Percentiles rank a stretch among this genome's conserved stretches.
These are phyloP conservation scores for Galerucella calmariensis DNA, from an alignment of 2,888 invertebrate genomes.

Conservation along the genomic window DNA sequence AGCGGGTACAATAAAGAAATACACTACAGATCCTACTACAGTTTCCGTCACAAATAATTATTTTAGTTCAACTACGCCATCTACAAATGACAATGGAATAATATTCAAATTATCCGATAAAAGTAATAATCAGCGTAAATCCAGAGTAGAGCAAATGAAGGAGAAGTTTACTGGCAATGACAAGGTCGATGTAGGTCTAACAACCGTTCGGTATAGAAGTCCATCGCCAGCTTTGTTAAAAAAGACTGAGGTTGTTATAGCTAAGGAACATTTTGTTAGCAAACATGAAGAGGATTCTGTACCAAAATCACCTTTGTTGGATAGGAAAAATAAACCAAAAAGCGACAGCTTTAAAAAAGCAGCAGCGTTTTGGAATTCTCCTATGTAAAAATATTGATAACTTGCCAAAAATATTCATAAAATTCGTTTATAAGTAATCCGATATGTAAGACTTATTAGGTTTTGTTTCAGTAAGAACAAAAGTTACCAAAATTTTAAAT, in stretches of 20 bases:
- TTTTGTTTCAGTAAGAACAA: background rate
- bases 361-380: constrained; percentile 63
- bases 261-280: constrained; percentile 56
- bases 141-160: constrained; percentile 48
- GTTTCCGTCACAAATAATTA: background rate
- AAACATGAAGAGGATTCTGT: background rate
- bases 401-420: constrained; percentile 9
- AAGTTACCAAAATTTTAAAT: constrained; percentile 3
- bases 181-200: constrained; percentile 1
- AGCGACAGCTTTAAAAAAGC: constrained; percentile 63
- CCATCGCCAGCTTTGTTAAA: constrained; percentile 64
- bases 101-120: constrained; percentile 2
- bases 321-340: constrained; percentile 55
- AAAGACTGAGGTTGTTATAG: constrained; percentile 65
- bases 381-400: constrained; percentile 30
- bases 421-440: background rate
- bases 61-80: background rate
- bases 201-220: constrained; percentile 53
- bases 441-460: background rate
- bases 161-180: constrained; percentile 44
- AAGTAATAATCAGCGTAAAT: constrained; percentile 16
- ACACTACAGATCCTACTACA: constrained; percentile 18
- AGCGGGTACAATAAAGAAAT: constrained; percentile 61
- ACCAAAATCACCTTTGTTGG: constrained; percentile 46
- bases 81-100: background rate